Conservation (phyloP, 2,888 invertebrate genomes). For the Andrena fulva region DNA sequence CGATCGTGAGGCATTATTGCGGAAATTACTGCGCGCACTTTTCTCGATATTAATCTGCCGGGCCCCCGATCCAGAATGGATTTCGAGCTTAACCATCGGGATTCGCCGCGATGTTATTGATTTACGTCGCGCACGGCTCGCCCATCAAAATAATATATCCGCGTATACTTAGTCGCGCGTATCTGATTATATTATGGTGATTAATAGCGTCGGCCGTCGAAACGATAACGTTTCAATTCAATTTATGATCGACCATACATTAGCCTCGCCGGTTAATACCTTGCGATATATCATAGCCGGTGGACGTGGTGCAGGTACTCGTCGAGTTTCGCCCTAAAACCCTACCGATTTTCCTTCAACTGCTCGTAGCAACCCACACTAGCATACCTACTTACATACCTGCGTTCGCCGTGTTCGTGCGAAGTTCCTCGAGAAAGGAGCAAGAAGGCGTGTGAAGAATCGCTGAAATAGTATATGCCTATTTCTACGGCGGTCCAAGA, state of each 20-base stretch:
- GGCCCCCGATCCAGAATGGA: neutral
- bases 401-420: neutral
- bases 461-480: neutral
- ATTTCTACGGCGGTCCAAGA: too few species aligned
- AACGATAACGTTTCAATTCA: conserved; percentile 65
- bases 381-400: too few species aligned
- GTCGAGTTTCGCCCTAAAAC: conserved; percentile 29
- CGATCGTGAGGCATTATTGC: conserved; percentile 22
- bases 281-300: conserved; percentile 36
- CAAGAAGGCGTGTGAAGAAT: neutral
- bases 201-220: conserved; percentile 51
- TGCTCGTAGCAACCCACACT: neutral
- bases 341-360: neutral
- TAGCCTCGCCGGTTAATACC: conserved; percentile 45
- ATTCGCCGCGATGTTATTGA: conserved; percentile 40
- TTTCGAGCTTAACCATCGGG: conserved; percentile 8
- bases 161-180: conserved; percentile 51
- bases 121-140: conserved; percentile 33
- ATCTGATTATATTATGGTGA: conserved; percentile 60
- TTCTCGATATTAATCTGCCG: conserved; percentile 29
- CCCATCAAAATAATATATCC: conserved; percentile 44
- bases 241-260: conserved; percentile 60
- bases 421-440: neutral
- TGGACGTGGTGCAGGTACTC: neutral
- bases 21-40: conserved; percentile 35